Percentiles rank a stretch among this genome's conserved stretches.
phyloP scores from a whole-genome alignment of 2,113 vertebrate species.

The Blennius ocellaris region DNA sequence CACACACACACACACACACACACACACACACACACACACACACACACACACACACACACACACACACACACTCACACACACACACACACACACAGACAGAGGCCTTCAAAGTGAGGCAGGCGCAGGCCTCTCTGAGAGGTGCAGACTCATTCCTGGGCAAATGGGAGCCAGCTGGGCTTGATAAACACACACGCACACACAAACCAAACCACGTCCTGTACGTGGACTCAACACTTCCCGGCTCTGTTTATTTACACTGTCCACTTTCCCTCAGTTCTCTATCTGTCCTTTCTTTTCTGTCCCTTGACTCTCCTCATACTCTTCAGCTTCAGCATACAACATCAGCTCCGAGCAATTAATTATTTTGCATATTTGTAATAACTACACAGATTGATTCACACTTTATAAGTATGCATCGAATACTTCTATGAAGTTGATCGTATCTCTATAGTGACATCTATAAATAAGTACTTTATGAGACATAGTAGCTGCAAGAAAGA shows the following conservation, averaged over 20 bases:
- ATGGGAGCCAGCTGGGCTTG: slow-evolving; percentile 86
- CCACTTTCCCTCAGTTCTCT: slow-evolving; percentile 67
- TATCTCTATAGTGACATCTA: neutral
- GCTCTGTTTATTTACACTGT: slow-evolving; percentile 83
- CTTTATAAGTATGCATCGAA: slow-evolving; percentile 7
- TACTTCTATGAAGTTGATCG: slow-evolving; percentile 3
- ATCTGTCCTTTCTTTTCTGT: slow-evolving; percentile 76
- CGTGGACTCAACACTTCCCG: slow-evolving; percentile 78
- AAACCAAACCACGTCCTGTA: slow-evolving; percentile 77
- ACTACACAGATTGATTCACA: slow-evolving; percentile 26
- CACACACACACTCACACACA: slow-evolving; percentile 33
- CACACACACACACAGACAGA: slow-evolving; percentile 58
- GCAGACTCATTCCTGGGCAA: slow-evolving; percentile 82
- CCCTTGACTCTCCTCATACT: slow-evolving; percentile 51
- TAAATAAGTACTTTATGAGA: neutral
- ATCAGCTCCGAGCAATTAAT: slow-evolving; percentile 41
- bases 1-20: slow-evolving; percentile 50
- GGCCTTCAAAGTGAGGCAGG: slow-evolving; percentile 81
- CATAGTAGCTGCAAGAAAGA: neutral
- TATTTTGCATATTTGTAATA: slow-evolving; percentile 49
- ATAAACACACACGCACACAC: slow-evolving; percentile 77
- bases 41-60: slow-evolving; percentile 28
- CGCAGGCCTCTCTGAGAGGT: slow-evolving; percentile 81
- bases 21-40: slow-evolving; percentile 44
- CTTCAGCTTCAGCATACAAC: slow-evolving; percentile 37